phyloP scores from a whole-genome alignment of 1,140 invertebrate genomes.

The Ceratoteleas bidentatus region DNA sequence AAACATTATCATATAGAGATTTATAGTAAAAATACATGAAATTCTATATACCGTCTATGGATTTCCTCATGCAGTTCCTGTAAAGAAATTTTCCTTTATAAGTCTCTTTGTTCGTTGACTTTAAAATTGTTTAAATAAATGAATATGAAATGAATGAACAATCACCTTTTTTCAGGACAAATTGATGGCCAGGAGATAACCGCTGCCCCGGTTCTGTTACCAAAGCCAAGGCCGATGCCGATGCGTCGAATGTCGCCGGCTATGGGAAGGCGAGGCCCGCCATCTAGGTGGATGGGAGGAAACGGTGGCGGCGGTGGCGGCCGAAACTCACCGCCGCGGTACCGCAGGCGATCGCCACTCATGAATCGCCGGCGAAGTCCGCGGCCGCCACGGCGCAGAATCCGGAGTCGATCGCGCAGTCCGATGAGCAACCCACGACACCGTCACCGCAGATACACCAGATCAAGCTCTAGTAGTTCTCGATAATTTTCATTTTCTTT shows the following conservation, averaged over 20 bases:
- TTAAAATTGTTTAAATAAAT: too few relatives aligned
- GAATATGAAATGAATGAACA: too few relatives aligned
- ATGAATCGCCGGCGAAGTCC: constrained; percentile 85
- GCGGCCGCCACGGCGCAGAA: constrained; percentile 83
- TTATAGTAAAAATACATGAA: too few relatives aligned
- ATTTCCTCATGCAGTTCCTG: too few relatives aligned
- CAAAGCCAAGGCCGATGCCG: constrained; percentile 85
- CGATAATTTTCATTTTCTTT: constrained; percentile 81
- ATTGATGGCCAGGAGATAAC: constrained; percentile 97
- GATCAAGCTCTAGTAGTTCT: constrained; percentile 90
- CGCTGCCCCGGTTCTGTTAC: constrained; percentile 93
- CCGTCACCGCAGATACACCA: constrained; percentile 88
- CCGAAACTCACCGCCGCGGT: constrained; percentile 79
- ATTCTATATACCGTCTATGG: too few relatives aligned
- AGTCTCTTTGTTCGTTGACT: too few relatives aligned
- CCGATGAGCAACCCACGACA: constrained; percentile 82
- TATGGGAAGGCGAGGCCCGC: constrained; percentile 83
- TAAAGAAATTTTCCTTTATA: too few relatives aligned
- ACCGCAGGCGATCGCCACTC: constrained; percentile 85
- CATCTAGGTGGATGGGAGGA: constrained; percentile 80
- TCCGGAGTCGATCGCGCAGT: constrained; percentile 83
- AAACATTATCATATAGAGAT: too few relatives aligned
- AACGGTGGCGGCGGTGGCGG: constrained; percentile 69
- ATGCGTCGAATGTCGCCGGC: constrained; percentile 85
- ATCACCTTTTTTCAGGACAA: constrained; percentile 82